Conservation (phyloP, 1,140 invertebrate genomes). For the Drosophila burlai region DNA sequence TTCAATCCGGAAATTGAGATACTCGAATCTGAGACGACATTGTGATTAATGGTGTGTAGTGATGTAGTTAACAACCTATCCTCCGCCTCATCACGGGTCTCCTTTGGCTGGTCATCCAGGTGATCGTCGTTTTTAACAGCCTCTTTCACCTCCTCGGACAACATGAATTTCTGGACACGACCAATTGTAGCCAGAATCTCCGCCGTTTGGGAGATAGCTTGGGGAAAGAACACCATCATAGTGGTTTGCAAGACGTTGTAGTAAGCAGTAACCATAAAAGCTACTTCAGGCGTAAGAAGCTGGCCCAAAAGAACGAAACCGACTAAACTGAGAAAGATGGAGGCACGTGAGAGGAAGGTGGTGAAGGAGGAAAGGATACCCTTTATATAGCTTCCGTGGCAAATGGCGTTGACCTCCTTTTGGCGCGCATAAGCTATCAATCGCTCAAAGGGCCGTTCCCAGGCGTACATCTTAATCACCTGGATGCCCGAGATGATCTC, state of each 20-base stretch:
- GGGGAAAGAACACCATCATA: conserved; percentile 90
- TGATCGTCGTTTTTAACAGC: not conserved
- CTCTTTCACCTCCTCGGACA: conserved; percentile 86
- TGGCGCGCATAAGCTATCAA: conserved; percentile 87
- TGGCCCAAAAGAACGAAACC: conserved; percentile 90
- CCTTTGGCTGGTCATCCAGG: not conserved
- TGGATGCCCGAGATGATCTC: conserved; percentile 95
- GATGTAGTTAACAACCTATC: conserved; percentile 32
- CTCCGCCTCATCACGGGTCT: conserved; percentile 24
- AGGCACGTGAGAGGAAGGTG: conserved; percentile 90
- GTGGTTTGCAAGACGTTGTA: conserved; percentile 90
- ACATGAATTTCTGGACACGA: conserved; percentile 89
- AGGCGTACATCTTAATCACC: conserved; percentile 97
- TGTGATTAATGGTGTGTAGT: not conserved
- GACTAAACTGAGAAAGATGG: conserved; percentile 92
- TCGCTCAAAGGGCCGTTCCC: conserved; percentile 91
- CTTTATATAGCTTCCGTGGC: conserved; percentile 89
- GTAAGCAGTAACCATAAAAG: conserved; percentile 90
- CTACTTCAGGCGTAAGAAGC: conserved; percentile 87
- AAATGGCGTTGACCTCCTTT: conserved; percentile 87
- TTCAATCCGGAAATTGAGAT: conserved; percentile 61
- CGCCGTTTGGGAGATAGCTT: conserved; percentile 86
- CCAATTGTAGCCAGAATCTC: conserved; percentile 89
- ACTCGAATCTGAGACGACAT: conserved; percentile 49
- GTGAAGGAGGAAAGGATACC: conserved; percentile 91